These are phyloP conservation scores for Anadara kagoshimensis DNA, from an alignment of 1,140 invertebrate species.

Conservation along the genomic window DNA sequence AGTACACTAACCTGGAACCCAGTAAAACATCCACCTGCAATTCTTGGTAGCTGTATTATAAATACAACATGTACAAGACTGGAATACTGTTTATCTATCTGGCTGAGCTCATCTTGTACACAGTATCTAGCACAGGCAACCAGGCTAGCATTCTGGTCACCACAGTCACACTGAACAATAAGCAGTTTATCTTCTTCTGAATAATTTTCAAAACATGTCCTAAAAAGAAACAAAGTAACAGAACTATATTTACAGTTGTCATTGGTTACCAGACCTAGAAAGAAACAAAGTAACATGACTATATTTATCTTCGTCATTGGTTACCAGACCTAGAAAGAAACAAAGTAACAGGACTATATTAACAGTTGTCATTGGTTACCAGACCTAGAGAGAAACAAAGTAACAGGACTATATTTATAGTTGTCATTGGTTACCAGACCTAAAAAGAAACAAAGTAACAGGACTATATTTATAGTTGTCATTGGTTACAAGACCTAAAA, in stretches of 20 bases:
- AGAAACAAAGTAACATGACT: not conserved
- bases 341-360: no score
- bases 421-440: no score
- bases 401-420: no score
- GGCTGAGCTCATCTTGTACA: conserved; percentile 52
- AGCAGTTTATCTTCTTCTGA: conserved; percentile 47
- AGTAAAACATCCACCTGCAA: conserved; percentile 59
- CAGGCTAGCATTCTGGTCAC: conserved; percentile 58
- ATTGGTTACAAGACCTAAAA: no score
- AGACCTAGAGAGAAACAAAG: no score
- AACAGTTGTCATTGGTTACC: no score
- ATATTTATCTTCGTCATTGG: not conserved
- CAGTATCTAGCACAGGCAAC: conserved; percentile 65
- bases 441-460: no score
- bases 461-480: no score
- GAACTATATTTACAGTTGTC: not conserved
- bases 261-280: not conserved
- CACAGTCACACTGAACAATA: conserved; percentile 67
- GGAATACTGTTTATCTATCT: conserved; percentile 20
- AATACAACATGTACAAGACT: conserved; percentile 52
- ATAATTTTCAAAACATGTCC: conserved; percentile 30
- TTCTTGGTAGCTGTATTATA: conserved; percentile 62
- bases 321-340: no score
- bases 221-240: not conserved
- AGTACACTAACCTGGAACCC: conserved; percentile 59